phyloP scores from a whole-genome alignment of 2,797 vertebrate species.

The Chlorospingus semifuscus region DNA sequence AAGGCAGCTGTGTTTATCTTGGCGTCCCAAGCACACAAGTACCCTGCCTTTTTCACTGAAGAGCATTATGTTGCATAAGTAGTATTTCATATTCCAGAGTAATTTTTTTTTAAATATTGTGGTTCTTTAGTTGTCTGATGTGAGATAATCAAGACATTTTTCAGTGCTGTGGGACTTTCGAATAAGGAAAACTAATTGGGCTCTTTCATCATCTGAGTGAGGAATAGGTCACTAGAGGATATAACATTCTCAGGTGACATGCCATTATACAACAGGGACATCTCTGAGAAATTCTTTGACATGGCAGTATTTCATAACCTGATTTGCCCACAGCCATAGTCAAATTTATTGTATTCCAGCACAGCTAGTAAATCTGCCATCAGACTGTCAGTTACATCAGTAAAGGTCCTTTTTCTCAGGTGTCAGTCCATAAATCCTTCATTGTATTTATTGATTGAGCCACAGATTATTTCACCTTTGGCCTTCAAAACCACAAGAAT shows the following conservation, averaged over 20 bases:
- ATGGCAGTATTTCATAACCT: background rate
- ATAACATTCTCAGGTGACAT: background rate
- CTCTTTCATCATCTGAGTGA: background rate
- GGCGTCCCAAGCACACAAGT: accelerated
- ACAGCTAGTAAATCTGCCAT: constrained; percentile 15
- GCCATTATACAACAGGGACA: background rate
- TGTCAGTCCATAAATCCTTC: background rate
- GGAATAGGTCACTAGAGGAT: background rate
- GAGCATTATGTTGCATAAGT: background rate
- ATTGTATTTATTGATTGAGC: background rate
- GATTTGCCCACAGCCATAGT: background rate
- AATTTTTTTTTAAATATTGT: background rate
- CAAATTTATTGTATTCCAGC: constrained; percentile 13
- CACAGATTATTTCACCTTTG: constrained; percentile 11
- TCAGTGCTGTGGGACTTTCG: background rate
- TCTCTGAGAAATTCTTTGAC: constrained; percentile 1
- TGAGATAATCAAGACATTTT: background rate
- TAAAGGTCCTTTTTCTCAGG: background rate
- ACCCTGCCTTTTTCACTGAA: background rate
- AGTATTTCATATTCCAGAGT: background rate
- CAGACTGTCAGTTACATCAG: background rate
- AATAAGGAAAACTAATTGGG: background rate
- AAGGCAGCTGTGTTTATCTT: background rate
- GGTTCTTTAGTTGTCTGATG: background rate
- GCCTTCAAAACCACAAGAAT: background rate